Conservation (phyloP, 2,797 vertebrate species). For the Pterois miles region DNA sequence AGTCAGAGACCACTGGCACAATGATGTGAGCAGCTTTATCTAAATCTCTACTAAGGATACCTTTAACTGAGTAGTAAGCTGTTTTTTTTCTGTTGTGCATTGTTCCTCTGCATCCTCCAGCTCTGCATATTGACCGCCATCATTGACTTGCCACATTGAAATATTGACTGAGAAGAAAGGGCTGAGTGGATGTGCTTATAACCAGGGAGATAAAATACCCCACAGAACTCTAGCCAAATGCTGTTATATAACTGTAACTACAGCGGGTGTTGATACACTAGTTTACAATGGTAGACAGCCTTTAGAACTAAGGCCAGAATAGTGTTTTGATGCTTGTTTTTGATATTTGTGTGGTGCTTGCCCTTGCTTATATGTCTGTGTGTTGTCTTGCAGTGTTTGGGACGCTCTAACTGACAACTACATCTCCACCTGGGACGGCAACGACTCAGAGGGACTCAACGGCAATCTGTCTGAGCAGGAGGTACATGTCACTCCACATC, state of each 20-base stretch:
- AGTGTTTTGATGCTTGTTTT: neutral
- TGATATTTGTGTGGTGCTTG: neutral
- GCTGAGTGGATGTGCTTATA: constrained; percentile 16
- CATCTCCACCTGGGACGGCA: constrained; percentile 89
- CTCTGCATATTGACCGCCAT: constrained; percentile 24
- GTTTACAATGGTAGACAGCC: constrained; percentile 16
- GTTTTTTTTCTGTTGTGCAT: constrained; percentile 37
- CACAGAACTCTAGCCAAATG: constrained; percentile 22
- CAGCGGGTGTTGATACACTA: neutral
- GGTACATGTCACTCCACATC: constrained; percentile 72
- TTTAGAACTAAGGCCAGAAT: neutral
- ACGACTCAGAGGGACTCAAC: constrained; percentile 87
- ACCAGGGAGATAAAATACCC: constrained; percentile 25
- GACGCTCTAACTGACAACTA: constrained; percentile 96
- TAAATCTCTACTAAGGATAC: constrained; percentile 54
- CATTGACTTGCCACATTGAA: constrained; percentile 28
- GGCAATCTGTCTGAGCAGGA: constrained; percentile 91
- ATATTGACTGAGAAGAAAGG: constrained; percentile 45
- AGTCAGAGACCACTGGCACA: constrained; percentile 28
- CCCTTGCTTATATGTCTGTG: constrained; percentile 9
- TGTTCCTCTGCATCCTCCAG: constrained; percentile 40
- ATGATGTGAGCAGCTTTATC: constrained; percentile 73
- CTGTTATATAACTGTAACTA: constrained; percentile 39
- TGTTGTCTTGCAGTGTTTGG: constrained; percentile 88
- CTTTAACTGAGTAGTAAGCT: constrained; percentile 43